Evolutionary conservation across 2,888 invertebrate genomes (phyloP).

Genomic region (Idaea biselata): DNA sequence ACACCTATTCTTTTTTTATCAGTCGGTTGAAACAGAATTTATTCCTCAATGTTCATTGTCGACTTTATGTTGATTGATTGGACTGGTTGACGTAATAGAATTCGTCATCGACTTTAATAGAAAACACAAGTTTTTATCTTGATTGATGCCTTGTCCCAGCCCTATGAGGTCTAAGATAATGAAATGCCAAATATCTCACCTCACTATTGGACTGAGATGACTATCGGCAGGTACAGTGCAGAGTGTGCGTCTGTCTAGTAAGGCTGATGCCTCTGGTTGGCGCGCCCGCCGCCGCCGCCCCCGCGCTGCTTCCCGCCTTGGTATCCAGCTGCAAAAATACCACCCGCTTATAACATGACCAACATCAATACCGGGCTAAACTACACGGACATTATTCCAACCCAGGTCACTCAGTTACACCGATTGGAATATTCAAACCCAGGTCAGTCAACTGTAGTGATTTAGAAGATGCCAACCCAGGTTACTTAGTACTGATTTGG

Average conservation of each 20-base stretch:
- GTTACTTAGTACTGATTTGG: too few species aligned
- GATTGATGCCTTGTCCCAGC: not conserved
- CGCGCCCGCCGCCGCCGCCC: constrained; percentile 85
- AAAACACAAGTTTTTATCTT: too few species aligned
- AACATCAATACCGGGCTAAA: not conserved
- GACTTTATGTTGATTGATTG: too few species aligned
- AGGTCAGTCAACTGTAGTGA: too few species aligned
- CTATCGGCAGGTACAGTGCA: constrained; percentile 69
- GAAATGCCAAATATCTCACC: constrained; percentile 42
- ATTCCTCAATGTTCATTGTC: too few species aligned
- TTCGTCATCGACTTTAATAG: constrained; percentile 5
- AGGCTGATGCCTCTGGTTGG: constrained; percentile 94
- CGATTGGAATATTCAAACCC: too few species aligned
- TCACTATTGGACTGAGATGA: constrained; percentile 77
- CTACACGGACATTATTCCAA: not conserved
- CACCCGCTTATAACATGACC: constrained; percentile 11
- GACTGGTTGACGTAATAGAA: too few species aligned
- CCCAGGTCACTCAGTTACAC: not conserved
- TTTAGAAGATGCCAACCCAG: too few species aligned
- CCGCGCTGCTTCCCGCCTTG: constrained; percentile 93
- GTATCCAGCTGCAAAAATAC: constrained; percentile 80
- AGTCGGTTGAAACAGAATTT: too few species aligned
- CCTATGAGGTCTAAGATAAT: not conserved
- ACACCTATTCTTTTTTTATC: too few species aligned
- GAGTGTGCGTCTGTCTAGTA: constrained; percentile 81